phyloP scores from a whole-genome alignment of 2,888 invertebrate genomes.

The Diploptera punctata region DNA sequence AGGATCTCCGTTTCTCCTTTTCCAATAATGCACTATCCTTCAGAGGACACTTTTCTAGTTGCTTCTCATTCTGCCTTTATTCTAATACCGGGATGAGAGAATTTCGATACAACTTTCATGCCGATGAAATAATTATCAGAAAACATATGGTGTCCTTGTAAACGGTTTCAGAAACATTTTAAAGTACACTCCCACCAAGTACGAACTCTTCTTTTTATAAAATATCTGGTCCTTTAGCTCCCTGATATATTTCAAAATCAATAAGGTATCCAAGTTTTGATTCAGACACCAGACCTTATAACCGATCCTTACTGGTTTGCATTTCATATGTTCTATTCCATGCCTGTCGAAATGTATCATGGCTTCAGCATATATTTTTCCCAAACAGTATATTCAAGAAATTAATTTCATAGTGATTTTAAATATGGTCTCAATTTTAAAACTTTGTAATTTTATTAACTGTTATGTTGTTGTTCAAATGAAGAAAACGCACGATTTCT shows the following conservation, averaged over 20 bases:
- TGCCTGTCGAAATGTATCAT: slow-evolving; percentile 51
- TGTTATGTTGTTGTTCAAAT: not conserved
- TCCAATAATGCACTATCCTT: not conserved
- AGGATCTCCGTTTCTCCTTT: not conserved
- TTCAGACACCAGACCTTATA: no score
- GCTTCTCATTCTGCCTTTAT: not conserved
- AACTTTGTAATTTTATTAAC: no score
- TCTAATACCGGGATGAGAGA: not conserved
- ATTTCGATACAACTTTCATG: slow-evolving; percentile 1
- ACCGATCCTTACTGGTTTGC: slow-evolving; percentile 45
- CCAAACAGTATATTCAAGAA: slow-evolving; percentile 5
- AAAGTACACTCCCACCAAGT: not conserved
- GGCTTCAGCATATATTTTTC: slow-evolving; percentile 46
- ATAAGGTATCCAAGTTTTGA: slow-evolving; percentile 2
- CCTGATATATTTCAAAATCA: slow-evolving; percentile 17
- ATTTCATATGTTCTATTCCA: slow-evolving; percentile 42
- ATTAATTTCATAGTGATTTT: not conserved
- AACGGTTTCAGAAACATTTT: not conserved
- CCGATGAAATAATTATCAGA: not conserved
- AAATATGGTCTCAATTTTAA: no score
- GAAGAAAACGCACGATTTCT: not conserved
- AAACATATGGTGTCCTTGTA: not conserved
- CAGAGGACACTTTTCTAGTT: slow-evolving; percentile 10
- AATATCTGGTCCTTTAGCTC: slow-evolving; percentile 18
- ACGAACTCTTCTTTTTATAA: not conserved